Evolutionary conservation across 2,888 invertebrate species (phyloP).

Genomic region (Metalampra italica): DNA sequence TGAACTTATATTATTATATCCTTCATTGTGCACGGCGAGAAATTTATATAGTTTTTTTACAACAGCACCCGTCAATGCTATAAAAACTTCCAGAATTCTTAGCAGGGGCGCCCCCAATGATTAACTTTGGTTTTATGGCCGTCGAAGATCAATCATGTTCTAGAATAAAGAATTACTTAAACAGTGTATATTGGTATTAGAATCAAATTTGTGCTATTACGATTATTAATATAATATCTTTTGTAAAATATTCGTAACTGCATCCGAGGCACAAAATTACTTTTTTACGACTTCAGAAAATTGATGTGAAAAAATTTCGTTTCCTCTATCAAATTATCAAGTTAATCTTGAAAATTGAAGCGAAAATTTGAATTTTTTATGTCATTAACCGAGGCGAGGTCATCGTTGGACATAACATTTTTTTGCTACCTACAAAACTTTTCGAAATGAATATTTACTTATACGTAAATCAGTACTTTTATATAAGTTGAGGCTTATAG

Average conservation of each 20-base stretch:
- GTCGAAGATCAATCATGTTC: neutral
- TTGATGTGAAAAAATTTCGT: neutral
- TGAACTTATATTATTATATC: no score
- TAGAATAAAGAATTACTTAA: neutral
- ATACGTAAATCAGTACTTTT: no score
- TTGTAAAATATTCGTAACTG: neutral
- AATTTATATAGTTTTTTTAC: no score
- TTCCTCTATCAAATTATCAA: neutral
- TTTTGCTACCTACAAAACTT: no score
- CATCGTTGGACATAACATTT: no score
- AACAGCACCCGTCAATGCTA: neutral
- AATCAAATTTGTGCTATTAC: no score
- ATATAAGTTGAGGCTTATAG: no score
- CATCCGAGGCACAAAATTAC: neutral
- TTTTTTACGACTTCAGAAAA: neutral
- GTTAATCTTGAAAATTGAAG: neutral
- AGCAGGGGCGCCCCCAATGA: neutral
- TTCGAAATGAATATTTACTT: no score
- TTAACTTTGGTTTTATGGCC: constrained; percentile 1
- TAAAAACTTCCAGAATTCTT: neutral
- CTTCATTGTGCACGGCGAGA: no score
- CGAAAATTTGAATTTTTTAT: neutral
- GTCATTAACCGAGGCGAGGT: neutral
- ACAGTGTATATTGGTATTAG: no score
- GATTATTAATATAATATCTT: neutral